Evolutionary conservation across 1,140 invertebrate genomes (phyloP).

Genomic region (Melitaea cinxia): DNA sequence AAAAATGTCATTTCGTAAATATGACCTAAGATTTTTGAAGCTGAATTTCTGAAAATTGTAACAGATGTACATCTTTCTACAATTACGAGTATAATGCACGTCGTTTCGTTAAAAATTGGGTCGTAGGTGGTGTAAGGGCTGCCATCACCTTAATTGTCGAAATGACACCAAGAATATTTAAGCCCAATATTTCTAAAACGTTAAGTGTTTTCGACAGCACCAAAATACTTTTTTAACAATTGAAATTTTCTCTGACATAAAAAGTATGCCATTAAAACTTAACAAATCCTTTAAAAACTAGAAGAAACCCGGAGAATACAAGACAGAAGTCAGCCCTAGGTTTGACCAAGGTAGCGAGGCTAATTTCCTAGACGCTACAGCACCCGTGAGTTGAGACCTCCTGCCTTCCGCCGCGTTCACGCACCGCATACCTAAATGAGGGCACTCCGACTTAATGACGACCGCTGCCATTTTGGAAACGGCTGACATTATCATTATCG

Average conservation of each 20-base stretch:
- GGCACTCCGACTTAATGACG: constrained; percentile 69
- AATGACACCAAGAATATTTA: too few relatives aligned
- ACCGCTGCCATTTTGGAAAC: constrained; percentile 60
- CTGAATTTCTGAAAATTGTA: neutral
- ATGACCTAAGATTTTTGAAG: neutral
- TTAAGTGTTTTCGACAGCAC: too few relatives aligned
- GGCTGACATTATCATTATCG: constrained; percentile 30
- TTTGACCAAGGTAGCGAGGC: constrained; percentile 44
- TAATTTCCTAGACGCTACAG: constrained; percentile 63
- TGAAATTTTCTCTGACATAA: too few relatives aligned
- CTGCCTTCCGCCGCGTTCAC: constrained; percentile 65
- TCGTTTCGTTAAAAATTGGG: neutral
- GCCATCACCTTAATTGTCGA: too few relatives aligned
- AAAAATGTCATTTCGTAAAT: too few relatives aligned
- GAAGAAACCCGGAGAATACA: too few relatives aligned
- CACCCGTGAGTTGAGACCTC: constrained; percentile 54
- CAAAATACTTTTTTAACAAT: too few relatives aligned
- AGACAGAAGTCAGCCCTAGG: too few relatives aligned
- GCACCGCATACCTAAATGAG: constrained; percentile 64
- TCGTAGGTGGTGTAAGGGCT: neutral
- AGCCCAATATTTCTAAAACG: too few relatives aligned
- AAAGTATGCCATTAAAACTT: too few relatives aligned
- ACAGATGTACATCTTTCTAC: neutral
- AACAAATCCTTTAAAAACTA: too few relatives aligned
- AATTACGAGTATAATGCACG: neutral